Evolutionary conservation across 2,888 invertebrate species (phyloP).

Genomic region (Cantharis nigra): DNA sequence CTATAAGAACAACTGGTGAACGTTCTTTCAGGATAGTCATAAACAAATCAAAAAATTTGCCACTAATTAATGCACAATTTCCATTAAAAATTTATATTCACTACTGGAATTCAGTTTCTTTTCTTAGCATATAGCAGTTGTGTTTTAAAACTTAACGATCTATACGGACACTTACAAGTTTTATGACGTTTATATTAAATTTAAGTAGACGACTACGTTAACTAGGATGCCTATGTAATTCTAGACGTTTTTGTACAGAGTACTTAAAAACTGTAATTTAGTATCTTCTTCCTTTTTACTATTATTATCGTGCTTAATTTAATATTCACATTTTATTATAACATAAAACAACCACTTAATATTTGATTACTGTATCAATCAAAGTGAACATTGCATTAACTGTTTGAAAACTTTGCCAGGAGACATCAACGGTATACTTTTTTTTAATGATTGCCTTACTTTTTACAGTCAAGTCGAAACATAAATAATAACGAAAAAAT

Average conservation of each 20-base stretch:
- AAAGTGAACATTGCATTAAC: neutral
- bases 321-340: neutral
- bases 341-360: neutral
- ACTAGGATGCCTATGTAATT: neutral
- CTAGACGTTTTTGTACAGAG: neutral
- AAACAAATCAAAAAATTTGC: neutral
- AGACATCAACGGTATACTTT: neutral
- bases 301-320: neutral
- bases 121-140: neutral
- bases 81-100: neutral
- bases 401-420: neutral
- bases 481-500: neutral
- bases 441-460: neutral
- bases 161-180: neutral
- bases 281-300: neutral
- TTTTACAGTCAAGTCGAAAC: neutral
- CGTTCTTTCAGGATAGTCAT: constrained; percentile 10
- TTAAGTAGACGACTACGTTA: neutral
- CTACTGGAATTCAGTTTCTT: neutral
- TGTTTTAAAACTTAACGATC: neutral
- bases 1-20: constrained; percentile 16
- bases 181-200: neutral
- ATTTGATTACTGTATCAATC: neutral
- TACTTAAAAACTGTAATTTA: constrained; percentile 4
- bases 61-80: neutral